Evolutionary conservation across 2,113 vertebrate genomes (phyloP), one percentile per base, ranked within the genome.

Genomic region (Trogon melanurus): DNA sequence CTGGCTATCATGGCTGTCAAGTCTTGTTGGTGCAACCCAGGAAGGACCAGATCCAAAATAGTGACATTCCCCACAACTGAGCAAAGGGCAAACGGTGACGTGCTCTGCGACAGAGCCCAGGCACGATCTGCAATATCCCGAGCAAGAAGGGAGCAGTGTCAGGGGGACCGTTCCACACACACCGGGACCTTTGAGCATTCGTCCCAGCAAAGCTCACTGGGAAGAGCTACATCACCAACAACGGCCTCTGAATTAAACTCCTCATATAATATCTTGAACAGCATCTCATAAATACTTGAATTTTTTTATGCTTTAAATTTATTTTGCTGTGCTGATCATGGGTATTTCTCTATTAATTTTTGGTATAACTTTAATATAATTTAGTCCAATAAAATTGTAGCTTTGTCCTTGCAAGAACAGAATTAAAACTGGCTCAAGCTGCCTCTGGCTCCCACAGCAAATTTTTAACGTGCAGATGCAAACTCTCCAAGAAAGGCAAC

Each of bases 101-200:
- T 4, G 26, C 5, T 9, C 51, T 65, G 45, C 10, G 62, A 65
- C 12, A 41, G 44, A 34, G 1, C 47, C 34, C 5, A 47, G 50
- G 25, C 54, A 47, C 0, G 8, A n/a, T 5, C 25, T 19, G 34
- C 72, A 61, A 41, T 3, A 13, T 2, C 71, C 66, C 0, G 0
- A 57, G 74, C 10, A 50, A 61, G 45, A 22, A 64, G 18, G 26
- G 9, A 6, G 22, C 50, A 62, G 30, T 9, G 20, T 1, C 48
- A 51, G 29, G 26, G 16, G 25, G 5, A 4, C 16, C 27, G 8
- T 15, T 34, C 17, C 54, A 41, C 58, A 23, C 0, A 1, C 7
- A 18, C 13, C 0, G 0, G 9, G 17, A 8, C 64, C 73, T 32
- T 9, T 4, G 44, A 53, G 61, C 34, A 10, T 16, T 41, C 38